Conservation (phyloP, 2,113 vertebrate genomes). For the Serinus canaria region DNA sequence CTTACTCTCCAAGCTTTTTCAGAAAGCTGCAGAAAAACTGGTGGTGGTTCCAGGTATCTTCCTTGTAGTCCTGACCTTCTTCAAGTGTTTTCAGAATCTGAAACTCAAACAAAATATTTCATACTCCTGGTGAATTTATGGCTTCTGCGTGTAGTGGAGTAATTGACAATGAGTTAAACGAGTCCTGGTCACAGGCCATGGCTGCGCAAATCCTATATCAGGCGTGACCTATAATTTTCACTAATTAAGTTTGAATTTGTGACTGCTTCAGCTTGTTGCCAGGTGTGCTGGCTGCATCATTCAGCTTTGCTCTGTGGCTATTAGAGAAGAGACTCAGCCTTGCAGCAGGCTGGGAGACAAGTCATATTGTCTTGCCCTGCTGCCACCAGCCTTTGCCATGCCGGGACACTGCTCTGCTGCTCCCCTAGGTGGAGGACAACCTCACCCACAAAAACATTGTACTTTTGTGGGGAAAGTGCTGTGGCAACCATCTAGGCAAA, state of each 20-base stretch:
- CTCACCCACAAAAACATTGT: fast-evolving
- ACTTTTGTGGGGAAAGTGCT: fast-evolving
- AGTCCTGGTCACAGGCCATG: not conserved
- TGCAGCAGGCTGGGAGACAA: not conserved
- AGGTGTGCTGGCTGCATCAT: not conserved
- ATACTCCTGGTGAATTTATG: not conserved
- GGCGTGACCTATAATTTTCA: not conserved
- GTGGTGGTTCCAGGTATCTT: not conserved
- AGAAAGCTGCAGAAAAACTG: not conserved
- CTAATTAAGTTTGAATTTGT: not conserved
- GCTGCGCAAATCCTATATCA: not conserved
- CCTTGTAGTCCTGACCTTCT: not conserved
- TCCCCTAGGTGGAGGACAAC: fast-evolving
- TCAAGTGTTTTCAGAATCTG: not conserved
- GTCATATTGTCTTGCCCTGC: not conserved
- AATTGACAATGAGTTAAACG: not conserved
- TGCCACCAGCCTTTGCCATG: not conserved
- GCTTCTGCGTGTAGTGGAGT: not conserved
- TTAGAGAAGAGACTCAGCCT: not conserved
- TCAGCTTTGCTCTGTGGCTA: not conserved
- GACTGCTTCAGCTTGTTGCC: not conserved
- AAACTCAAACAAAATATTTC: not conserved
- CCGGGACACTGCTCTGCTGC: fast-evolving
- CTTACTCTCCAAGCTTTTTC: not conserved
- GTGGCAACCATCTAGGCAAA: not conserved